Evolutionary conservation across 2,888 invertebrate species (phyloP).

Genomic region (Hyles lineata): DNA sequence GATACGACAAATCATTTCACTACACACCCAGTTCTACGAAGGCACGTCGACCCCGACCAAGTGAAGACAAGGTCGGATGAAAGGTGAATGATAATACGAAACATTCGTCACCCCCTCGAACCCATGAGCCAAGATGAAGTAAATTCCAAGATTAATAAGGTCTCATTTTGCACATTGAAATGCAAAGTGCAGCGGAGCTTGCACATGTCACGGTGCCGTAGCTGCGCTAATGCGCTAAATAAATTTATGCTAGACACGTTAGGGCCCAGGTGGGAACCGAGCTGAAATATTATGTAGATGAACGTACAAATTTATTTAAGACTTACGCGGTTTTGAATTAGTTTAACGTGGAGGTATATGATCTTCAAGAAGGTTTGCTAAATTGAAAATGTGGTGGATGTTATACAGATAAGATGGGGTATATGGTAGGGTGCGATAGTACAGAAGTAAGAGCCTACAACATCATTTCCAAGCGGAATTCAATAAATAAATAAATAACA

Average conservation of each 20-base stretch:
- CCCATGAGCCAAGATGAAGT: slow-evolving; percentile 32
- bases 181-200: slow-evolving; percentile 54
- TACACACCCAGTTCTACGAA: too few species aligned
- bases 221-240: slow-evolving; percentile 53
- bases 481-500: too few species aligned
- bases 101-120: neutral
- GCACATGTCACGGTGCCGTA: slow-evolving; percentile 46
- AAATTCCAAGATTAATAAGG: slow-evolving; percentile 45
- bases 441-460: too few species aligned
- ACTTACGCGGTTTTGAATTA: slow-evolving; percentile 10
- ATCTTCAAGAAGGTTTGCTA: neutral
- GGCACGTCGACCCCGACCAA: neutral
- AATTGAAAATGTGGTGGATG: neutral
- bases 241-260: slow-evolving; percentile 62
- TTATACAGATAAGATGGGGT: neutral
- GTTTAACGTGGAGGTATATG: slow-evolving; percentile 1
- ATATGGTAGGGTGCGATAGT: neutral
- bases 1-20: too few species aligned
- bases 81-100: neutral
- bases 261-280: slow-evolving; percentile 44
- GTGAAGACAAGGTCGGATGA: neutral
- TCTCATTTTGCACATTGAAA: slow-evolving; percentile 53
- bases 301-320: slow-evolving; percentile 27
- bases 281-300: slow-evolving; percentile 27
- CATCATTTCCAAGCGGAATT: too few species aligned